Conservation (phyloP, 2,113 vertebrate species). For the Regulus satrapa region DNA sequence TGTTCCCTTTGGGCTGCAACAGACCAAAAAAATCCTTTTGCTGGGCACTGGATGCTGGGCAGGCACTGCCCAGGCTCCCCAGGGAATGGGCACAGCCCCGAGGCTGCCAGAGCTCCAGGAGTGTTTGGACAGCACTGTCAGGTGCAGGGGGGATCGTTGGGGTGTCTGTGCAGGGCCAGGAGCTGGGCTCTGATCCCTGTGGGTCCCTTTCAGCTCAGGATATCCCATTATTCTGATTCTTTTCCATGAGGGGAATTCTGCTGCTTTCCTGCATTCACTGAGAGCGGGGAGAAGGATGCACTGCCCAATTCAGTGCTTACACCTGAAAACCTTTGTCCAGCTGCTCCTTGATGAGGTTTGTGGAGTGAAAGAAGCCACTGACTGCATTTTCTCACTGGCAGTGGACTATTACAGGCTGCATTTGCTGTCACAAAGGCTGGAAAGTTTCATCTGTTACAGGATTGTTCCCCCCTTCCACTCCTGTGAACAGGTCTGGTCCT, state of each 20-base stretch:
- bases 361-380: not conserved
- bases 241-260: not conserved
- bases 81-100: fast-evolving
- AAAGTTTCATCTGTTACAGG: not conserved
- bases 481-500: not conserved
- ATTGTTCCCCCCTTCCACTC: not conserved
- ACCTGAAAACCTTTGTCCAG: not conserved
- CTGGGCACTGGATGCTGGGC: not conserved
- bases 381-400: not conserved
- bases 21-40: not conserved
- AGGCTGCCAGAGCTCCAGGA: not conserved
- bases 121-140: fast-evolving
- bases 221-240: not conserved
- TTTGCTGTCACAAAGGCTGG: not conserved
- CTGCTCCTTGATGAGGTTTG: not conserved
- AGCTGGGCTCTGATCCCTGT: not conserved
- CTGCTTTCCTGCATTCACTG: not conserved
- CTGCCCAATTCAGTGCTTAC: not conserved
- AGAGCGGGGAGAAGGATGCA: not conserved
- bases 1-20: not conserved
- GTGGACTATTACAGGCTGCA: not conserved
- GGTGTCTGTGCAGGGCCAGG: not conserved
- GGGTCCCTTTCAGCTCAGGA: not conserved
- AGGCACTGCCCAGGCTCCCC: not conserved
- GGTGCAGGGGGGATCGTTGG: not conserved